A percentile compares a stretch with the other conserved stretches of the same genome.
These are phyloP conservation scores for Ctenopoma multispine DNA, from an alignment of 2,797 vertebrate species.

Conservation along the genomic window DNA sequence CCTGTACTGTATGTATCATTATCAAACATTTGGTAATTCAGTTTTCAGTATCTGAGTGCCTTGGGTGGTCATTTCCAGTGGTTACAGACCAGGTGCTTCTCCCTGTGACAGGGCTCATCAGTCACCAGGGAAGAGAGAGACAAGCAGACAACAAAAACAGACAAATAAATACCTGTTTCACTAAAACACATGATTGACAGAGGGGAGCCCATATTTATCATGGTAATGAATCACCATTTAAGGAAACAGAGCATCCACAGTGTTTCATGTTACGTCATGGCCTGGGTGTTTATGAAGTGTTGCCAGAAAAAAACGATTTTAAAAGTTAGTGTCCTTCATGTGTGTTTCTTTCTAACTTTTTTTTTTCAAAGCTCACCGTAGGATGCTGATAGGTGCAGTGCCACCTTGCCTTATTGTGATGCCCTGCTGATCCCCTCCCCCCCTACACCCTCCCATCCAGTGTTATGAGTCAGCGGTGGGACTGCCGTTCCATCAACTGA, in stretches of 20 bases:
- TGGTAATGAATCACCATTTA: conserved; percentile 56
- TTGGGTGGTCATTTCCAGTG: conserved; percentile 23
- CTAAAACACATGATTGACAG: conserved; percentile 69
- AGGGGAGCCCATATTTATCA: conserved; percentile 62
- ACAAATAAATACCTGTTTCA: conserved; percentile 67
- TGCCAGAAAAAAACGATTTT: conserved; percentile 13
- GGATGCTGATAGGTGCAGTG: conserved; percentile 28
- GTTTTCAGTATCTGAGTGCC: conserved; percentile 26
- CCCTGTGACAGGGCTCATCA: conserved; percentile 66
- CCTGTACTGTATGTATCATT: too few relatives aligned
- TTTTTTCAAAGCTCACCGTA: conserved; percentile 7
- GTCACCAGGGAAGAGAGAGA: conserved; percentile 48
- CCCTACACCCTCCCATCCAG: not conserved
- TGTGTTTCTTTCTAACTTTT: conserved; percentile 18
- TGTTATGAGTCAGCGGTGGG: conserved; percentile 66
- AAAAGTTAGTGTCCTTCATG: conserved; percentile 17
- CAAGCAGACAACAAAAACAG: conserved; percentile 36
- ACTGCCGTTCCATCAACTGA: conserved; percentile 56
- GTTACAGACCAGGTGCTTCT: conserved; percentile 54
- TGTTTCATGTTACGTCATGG: conserved; percentile 6
- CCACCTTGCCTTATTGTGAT: conserved; percentile 42
- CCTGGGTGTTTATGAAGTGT: conserved; percentile 25
- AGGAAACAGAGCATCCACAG: conserved; percentile 41
- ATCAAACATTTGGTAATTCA: not conserved
- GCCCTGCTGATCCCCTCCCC: not conserved